Percentiles rank a stretch among this genome's conserved stretches.
These are phyloP conservation scores for Oscheius sp. DNA, from an alignment of 2,888 invertebrate genomes.

Conservation along the genomic window DNA sequence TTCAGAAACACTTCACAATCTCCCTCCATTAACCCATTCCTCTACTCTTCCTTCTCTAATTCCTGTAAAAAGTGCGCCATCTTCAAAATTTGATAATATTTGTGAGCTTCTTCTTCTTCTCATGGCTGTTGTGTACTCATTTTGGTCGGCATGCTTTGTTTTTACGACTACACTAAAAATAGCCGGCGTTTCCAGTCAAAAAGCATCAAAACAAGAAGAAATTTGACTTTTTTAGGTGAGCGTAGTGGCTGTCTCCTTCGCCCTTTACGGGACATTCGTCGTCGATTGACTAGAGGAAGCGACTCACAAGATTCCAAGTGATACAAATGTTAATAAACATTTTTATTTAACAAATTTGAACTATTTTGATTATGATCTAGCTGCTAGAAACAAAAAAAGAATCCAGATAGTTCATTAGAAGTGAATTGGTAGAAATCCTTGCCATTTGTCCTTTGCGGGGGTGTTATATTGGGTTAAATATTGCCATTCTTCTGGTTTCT, in stretches of 20 bases:
- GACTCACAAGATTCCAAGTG: not conserved
- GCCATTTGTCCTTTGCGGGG: not conserved
- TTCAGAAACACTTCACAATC: constrained; percentile 7
- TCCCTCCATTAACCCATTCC: constrained; percentile 26
- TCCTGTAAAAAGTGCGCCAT: constrained; percentile 19
- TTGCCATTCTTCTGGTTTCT: constrained; percentile 23
- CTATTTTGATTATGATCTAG: no score
- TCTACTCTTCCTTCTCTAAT: constrained; percentile 16
- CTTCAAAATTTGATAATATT: constrained; percentile 14
- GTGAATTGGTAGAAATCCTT: not conserved
- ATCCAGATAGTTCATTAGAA: not conserved
- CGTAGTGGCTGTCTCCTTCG: constrained; percentile 26
- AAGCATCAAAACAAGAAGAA: not conserved
- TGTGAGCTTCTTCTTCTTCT: not conserved
- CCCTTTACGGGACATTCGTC: constrained; percentile 16
- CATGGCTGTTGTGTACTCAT: not conserved
- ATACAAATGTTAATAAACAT: not conserved
- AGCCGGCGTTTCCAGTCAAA: not conserved
- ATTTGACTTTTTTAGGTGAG: constrained; percentile 19
- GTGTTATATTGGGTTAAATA: constrained; percentile 2
- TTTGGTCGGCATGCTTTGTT: no score
- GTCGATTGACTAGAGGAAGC: constrained; percentile 8
- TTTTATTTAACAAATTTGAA: not conserved
- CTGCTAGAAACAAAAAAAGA: no score
- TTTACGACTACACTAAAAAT: no score